A percentile compares a stretch with the other conserved stretches of the same genome.
Evolutionary conservation across 2,888 invertebrate genomes (phyloP).

Genomic region (Ellobium chinense): DNA sequence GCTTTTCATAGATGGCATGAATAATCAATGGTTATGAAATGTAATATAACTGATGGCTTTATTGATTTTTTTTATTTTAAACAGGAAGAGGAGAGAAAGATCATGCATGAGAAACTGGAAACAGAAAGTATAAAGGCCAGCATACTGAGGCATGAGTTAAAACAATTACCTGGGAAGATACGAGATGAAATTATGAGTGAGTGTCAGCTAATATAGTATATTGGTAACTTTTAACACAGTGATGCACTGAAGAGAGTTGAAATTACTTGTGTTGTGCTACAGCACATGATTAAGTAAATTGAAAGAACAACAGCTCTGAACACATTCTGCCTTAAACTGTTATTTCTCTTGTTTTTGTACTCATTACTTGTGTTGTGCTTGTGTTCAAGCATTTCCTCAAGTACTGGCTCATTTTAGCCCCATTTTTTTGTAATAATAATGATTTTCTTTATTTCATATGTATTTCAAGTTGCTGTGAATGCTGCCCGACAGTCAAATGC

Average conservation of each 20-base stretch:
- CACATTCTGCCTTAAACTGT: no score
- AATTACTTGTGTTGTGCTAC: no score
- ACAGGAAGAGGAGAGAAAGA: constrained; percentile 57
- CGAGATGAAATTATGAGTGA: constrained; percentile 74
- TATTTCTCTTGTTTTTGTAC: no score
- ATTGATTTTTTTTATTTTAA: neutral
- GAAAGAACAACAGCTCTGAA: no score
- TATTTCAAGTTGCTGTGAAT: constrained; percentile 72
- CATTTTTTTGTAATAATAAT: no score
- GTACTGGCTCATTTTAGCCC: neutral
- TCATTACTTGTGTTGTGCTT: no score
- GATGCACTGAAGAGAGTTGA: no score
- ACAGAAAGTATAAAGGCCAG: constrained; percentile 77
- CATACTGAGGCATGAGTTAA: constrained; percentile 73
- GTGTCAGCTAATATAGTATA: no score
- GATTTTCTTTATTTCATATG: neutral
- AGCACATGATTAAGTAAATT: no score
- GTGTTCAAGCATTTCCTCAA: no score
- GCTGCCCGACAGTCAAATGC: constrained; percentile 76
- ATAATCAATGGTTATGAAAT: neutral
- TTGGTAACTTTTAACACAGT: no score
- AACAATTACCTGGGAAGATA: constrained; percentile 71
- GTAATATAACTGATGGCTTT: neutral
- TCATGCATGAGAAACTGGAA: constrained; percentile 74
- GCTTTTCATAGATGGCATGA: no score